Conservation (phyloP, 2,797 vertebrate species). For the Hydrocynus forskahlii region DNA sequence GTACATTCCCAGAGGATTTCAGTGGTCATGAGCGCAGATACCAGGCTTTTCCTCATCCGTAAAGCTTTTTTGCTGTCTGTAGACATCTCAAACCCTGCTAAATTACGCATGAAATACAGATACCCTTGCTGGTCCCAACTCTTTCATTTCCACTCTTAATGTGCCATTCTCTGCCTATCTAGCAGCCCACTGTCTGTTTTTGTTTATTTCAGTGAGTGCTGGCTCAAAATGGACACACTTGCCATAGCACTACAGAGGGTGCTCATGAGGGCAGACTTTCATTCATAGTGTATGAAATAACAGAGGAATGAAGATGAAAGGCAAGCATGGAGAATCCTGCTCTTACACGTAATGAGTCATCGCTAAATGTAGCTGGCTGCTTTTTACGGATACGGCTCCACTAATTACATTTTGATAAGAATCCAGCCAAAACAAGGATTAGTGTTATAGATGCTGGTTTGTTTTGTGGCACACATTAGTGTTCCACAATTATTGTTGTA, state of each 20-base stretch:
- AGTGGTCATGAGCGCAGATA: not conserved
- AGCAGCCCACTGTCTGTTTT: not conserved
- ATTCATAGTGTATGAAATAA: constrained; percentile 19
- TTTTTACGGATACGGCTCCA: constrained; percentile 4
- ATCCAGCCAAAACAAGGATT: constrained; percentile 24
- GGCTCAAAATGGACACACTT: not conserved
- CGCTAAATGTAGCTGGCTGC: constrained; percentile 22
- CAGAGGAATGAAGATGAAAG: constrained; percentile 29
- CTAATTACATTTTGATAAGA: constrained; percentile 34
- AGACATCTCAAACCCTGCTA: not conserved
- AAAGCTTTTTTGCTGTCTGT: not conserved
- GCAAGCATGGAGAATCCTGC: constrained; percentile 40
- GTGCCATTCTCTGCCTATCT: not conserved
- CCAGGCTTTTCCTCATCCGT: not conserved
- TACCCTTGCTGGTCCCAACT: not conserved
- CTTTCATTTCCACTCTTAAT: not conserved
- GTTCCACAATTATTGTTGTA: constrained; percentile 32
- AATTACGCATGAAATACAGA: constrained; percentile 2
- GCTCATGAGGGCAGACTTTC: constrained; percentile 1
- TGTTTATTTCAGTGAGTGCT: not conserved
- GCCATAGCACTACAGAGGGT: not conserved
- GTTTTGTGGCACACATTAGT: not conserved
- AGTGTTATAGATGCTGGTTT: constrained; percentile 1
- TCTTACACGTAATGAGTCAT: constrained; percentile 33
- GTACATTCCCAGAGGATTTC: not conserved